Conservation (phyloP, 2,888 invertebrate species). For the Ophonus ardosiacus region DNA sequence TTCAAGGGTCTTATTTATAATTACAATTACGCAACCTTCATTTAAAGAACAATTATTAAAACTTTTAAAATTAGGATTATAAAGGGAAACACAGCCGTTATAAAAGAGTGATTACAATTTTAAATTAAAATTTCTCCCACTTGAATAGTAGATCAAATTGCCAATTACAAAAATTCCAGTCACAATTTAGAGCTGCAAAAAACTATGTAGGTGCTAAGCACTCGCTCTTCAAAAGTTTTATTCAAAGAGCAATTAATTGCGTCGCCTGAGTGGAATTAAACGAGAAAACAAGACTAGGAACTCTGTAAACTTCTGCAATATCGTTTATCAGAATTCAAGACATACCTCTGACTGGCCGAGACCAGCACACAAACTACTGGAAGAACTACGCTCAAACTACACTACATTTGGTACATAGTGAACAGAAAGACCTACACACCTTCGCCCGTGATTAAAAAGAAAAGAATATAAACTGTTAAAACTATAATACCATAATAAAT, state of each 20-base stretch:
- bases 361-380: not conserved
- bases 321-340: slow-evolving; percentile 61
- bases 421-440: not conserved
- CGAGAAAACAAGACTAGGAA: slow-evolving; percentile 52
- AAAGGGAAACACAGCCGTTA: slow-evolving; percentile 16
- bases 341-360: slow-evolving; percentile 28
- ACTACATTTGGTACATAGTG: not conserved
- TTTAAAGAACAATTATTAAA: not conserved
- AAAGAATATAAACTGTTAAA: no score
- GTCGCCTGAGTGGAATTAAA: slow-evolving; percentile 55
- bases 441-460: not conserved
- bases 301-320: slow-evolving; percentile 60
- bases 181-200: slow-evolving; percentile 19
- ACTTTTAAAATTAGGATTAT: slow-evolving; percentile 28
- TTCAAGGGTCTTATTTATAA: not conserved
- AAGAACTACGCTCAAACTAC: not conserved
- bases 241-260: slow-evolving; percentile 57
- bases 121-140: slow-evolving; percentile 14
- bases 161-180: slow-evolving; percentile 38
- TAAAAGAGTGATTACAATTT: slow-evolving; percentile 6
- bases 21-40: not conserved
- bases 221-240: slow-evolving; percentile 37
- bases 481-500: no score
- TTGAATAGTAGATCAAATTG: slow-evolving; percentile 25
- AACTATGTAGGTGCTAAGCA: slow-evolving; percentile 39